These are phyloP conservation scores for Leistus spinibarbis DNA, from an alignment of 2,888 invertebrate species.

Conservation along the genomic window DNA sequence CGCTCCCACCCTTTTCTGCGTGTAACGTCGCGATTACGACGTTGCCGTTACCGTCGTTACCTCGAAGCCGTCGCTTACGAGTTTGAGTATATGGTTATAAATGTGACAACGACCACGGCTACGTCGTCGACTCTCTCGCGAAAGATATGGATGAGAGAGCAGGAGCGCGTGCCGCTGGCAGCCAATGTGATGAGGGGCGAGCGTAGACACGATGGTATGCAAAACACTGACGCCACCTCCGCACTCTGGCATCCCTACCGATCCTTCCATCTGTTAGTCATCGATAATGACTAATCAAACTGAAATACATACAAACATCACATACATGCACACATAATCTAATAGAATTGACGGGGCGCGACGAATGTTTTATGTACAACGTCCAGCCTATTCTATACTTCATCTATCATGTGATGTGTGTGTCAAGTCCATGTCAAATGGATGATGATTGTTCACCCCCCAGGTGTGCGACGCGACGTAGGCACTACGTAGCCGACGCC, in stretches of 20 bases:
- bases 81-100: neutral
- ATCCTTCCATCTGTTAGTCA: conserved; percentile 48
- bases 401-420: too few species aligned
- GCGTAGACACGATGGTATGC: conserved; percentile 33
- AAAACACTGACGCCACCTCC: conserved; percentile 31
- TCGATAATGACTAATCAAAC: conserved; percentile 52
- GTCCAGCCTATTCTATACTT: neutral
- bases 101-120: conserved; percentile 2
- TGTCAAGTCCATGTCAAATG: neutral
- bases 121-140: conserved; percentile 40
- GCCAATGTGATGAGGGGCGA: conserved; percentile 1
- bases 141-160: conserved; percentile 41
- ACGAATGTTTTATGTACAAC: neutral
- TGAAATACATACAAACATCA: conserved; percentile 42
- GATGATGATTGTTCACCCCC: conserved; percentile 3
- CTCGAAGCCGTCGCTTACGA: neutral
- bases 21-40: conserved; percentile 19
- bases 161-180: neutral
- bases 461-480: conserved; percentile 1
- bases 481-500: neutral
- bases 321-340: too few species aligned
- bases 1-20: conserved; percentile 26
- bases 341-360: neutral
- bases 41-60: conserved; percentile 38
- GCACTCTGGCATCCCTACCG: conserved; percentile 27